Evolutionary conservation across 2,113 vertebrate genomes (phyloP), one percentile per base, ranked within the genome.

Genomic region (Hippopotamus amphibius): DNA sequence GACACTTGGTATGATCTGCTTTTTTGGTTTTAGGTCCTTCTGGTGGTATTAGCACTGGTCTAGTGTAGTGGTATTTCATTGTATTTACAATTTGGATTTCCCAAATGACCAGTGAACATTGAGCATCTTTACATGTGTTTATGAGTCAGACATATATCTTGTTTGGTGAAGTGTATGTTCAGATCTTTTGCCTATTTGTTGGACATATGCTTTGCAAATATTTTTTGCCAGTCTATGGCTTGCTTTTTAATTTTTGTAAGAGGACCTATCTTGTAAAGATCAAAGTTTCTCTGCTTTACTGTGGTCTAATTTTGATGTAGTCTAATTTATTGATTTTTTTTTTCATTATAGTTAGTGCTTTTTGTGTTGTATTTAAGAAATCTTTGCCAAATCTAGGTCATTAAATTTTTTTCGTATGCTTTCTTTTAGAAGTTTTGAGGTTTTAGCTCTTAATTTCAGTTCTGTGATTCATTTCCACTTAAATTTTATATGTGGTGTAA

Each of bases 361-460:
- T 80, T n/a, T 92, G 10, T 86, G 30, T 74, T 79, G 13, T 77
- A 63, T 85, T 84, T 94, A 95, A 65, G 72, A 77, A 30, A 46
- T 90, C 33, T 83, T 90, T 71, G 24, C 61, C 41, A 83, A 83
- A 65, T 21, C 61, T 48, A 43, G 19, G 4, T 87, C 30, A 46
- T 50, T n/a, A 77, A 87, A 59, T 81, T 13, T 74, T 57, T 76
- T 66, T 21, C 13, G 11, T 43, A 7, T 46, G 8, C 72, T 80
- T 84, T 65, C 4, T 83, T 88, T n/a, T 57, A 93, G 30, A 85
- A 69, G 8, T 81, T 76, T 93, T 63, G 46, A 95, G 48, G 15
- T 57, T 43, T 69, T 90, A 66, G 90, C 26, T 87, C 41, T 57
- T 88, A 30, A 82, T 95, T 90, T 90, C 82, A 91, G 46, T 59